Evolutionary conservation across 2,797 vertebrate genomes (phyloP), one percentile per base, ranked within the genome.

Genomic region (Tapera naevia): DNA sequence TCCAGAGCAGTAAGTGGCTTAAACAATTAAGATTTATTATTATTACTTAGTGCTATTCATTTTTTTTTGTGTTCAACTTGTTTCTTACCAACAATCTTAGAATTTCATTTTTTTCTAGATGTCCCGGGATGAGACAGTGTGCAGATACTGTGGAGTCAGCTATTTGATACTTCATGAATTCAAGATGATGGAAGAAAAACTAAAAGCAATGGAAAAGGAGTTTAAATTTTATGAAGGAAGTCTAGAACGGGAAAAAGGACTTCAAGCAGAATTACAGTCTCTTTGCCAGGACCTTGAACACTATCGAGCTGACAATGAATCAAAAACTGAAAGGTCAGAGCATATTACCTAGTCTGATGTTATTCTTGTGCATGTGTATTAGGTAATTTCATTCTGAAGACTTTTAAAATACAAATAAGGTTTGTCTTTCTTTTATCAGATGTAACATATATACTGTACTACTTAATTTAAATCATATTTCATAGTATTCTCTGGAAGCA

Each of bases 81-180:
- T 70, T 60, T 60, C 41, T 80, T 50, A 22, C 25, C 19, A 51
- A 5, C 28, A 27, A 4, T 32, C 45, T 84, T 35, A n/a, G 13
- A 25, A 33, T 51, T 50, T 18, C 84, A 25, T 82, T 86, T 19
- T 80, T 91, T 96, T 91, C 62, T 89, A 99, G 99, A 99, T 99
- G 99, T 96, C 98, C 65, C 97, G 87, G 71, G 98, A 98, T 37
- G 98, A 99, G 95, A 99, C 98, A 0, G 97, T 98, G 71, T 99
- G 99, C 92, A 98, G 96, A 50, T 99, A 99, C 97, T 99, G 99
- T 12, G 99, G 99, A 5, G 97, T 99, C 83, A 99, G 99, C 98
- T 99, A 99, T 95, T 94, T 99, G 87, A 98, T 99, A 81, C 98
- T 98, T 82, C 98, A 99, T 9, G 98, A 99, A 93, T 99, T 99